These are phyloP conservation scores for Araneus ventricosus DNA, from an alignment of 1,140 invertebrate species.

Conservation along the genomic window DNA sequence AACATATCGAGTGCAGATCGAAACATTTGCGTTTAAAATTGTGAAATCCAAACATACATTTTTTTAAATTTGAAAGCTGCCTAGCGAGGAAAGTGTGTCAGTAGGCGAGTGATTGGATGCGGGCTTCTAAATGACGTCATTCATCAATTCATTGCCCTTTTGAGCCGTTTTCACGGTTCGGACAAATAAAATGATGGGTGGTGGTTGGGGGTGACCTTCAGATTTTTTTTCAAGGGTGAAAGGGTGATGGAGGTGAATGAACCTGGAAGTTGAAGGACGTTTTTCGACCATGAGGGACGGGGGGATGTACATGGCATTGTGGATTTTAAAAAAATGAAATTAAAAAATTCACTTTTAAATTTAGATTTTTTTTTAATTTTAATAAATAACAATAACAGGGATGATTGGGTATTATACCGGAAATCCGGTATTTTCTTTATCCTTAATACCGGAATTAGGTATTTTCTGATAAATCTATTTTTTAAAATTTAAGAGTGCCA, in stretches of 20 bases:
- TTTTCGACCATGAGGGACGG: neutral
- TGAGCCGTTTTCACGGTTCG: constrained; percentile 14
- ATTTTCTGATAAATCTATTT: too few species aligned
- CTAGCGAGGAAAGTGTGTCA: constrained; percentile 39
- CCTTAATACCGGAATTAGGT: too few species aligned
- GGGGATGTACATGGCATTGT: neutral
- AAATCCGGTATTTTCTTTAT: too few species aligned
- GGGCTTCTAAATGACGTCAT: constrained; percentile 53
- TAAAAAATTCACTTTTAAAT: neutral
- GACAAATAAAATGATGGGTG: constrained; percentile 36
- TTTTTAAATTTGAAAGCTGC: too few species aligned
- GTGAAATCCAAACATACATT: too few species aligned
- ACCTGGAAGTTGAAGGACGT: constrained; percentile 47
- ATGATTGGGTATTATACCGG: too few species aligned
- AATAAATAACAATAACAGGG: neutral
- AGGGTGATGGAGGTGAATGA: constrained; percentile 65
- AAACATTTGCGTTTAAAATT: too few species aligned
- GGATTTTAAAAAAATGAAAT: neutral
- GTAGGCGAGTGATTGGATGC: constrained; percentile 27
- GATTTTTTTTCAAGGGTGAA: constrained; percentile 61
- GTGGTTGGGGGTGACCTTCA: constrained; percentile 56
- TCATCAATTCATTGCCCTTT: constrained; percentile 62
- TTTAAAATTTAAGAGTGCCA: too few species aligned
- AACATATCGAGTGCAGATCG: too few species aligned
- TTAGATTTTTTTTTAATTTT: neutral